Evolutionary conservation across 1,140 invertebrate genomes (phyloP).

Genomic region (Zelostemma sp.): DNA sequence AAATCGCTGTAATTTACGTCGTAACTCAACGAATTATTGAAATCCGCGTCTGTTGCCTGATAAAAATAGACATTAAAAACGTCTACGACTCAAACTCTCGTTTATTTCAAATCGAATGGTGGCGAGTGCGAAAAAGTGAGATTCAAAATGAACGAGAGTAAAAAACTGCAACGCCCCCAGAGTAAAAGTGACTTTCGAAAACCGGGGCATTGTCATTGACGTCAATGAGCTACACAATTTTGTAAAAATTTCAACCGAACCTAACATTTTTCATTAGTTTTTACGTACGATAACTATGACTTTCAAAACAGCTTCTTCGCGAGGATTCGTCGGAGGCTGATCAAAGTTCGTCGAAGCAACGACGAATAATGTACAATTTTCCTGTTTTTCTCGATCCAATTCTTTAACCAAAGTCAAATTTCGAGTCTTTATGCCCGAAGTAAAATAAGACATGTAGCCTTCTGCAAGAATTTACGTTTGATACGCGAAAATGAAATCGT

Average conservation of each 20-base stretch:
- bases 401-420: conserved; percentile 53
- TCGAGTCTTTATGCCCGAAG: conserved; percentile 56
- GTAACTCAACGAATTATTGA: conserved; percentile 63
- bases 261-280: neutral
- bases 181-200: conserved; percentile 66
- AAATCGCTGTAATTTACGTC: conserved; percentile 60
- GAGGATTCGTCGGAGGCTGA: conserved; percentile 29
- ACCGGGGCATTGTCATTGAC: conserved; percentile 69
- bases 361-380: conserved; percentile 49
- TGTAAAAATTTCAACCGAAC: conserved; percentile 44
- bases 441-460: conserved; percentile 64
- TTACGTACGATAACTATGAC: conserved; percentile 62
- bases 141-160: no score
- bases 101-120: no score
- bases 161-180: conserved; percentile 66
- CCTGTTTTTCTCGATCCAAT: conserved; percentile 62
- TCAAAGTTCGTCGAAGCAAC: conserved; percentile 65
- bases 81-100: no score
- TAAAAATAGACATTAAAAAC: conserved; percentile 7
- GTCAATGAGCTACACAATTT: conserved; percentile 53
- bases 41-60: conserved; percentile 70
- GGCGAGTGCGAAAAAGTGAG: no score
- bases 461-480: no score
- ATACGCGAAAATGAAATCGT: no score
- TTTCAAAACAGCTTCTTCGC: conserved; percentile 56